Percentiles rank a stretch among this genome's conserved stretches.
Conservation (phyloP, 1,140 invertebrate species). For the Rhagoletis zephyria region DNA sequence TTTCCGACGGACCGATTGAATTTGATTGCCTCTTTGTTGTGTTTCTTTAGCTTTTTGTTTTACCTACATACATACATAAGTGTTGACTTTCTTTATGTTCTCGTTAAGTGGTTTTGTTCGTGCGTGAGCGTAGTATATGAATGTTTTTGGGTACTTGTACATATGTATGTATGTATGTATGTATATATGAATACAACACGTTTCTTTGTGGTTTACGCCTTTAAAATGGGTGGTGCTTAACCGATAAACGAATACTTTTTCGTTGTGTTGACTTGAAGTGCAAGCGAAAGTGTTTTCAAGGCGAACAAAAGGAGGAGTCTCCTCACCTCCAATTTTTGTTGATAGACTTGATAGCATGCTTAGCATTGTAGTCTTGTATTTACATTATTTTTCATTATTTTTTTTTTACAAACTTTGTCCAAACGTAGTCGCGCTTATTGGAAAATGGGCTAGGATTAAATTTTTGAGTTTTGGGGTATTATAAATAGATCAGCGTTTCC, state of each 20-base stretch:
- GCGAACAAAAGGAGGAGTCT: slow-evolving; percentile 28
- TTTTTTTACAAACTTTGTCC: no score
- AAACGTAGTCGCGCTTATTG: no score
- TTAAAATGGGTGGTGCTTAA: neutral
- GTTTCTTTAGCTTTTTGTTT: neutral
- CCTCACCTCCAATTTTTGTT: neutral
- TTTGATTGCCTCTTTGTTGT: slow-evolving; percentile 14
- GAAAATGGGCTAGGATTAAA: no score
- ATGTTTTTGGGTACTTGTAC: neutral
- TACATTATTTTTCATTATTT: no score
- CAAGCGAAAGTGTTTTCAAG: neutral
- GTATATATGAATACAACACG: neutral
- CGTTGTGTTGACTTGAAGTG: neutral
- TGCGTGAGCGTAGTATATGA: no score
- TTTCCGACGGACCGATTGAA: neutral
- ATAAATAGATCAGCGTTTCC: no score
- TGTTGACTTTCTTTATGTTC: slow-evolving; percentile 10
- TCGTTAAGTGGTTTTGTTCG: neutral
- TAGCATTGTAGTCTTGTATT: no score
- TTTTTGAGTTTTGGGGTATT: no score
- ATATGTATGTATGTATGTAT: neutral
- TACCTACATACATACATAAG: neutral
- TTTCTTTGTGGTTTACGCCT: neutral
- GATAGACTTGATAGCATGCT: neutral
- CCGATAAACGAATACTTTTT: neutral